Conservation (phyloP, 1,140 invertebrate species). For the Melanaphis sacchari region DNA sequence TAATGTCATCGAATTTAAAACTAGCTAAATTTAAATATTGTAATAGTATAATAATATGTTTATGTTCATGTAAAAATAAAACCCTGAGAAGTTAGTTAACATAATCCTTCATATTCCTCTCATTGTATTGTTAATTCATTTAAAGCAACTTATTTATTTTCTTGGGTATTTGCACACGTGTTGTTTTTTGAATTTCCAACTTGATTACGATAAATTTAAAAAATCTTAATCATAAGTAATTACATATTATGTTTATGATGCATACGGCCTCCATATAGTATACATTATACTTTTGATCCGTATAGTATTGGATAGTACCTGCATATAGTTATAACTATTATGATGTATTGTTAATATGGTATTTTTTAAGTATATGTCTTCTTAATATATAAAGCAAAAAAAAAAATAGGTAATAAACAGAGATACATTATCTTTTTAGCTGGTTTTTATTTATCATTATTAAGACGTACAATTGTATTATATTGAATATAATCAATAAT, state of each 20-base stretch:
- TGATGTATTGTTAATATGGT: not conserved
- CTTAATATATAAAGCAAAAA: not conserved
- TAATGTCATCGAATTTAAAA: not conserved
- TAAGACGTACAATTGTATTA: not conserved
- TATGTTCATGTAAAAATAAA: not conserved
- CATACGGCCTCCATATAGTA: not conserved
- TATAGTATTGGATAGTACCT: no score
- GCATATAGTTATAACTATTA: no score
- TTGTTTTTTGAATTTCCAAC: not conserved
- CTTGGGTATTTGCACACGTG: not conserved
- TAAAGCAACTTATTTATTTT: not conserved
- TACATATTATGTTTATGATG: not conserved
- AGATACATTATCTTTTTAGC: conserved; percentile 9
- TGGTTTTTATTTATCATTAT: not conserved
- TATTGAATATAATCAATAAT: not conserved
- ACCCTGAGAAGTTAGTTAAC: not conserved
- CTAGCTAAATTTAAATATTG: not conserved
- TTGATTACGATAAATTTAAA: not conserved
- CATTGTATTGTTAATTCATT: not conserved
- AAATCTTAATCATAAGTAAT: not conserved
- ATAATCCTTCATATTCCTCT: not conserved
- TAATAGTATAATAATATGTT: not conserved
- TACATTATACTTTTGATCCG: no score
- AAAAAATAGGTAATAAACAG: not conserved
- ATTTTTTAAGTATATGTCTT: not conserved